Evolutionary conservation across 2,113 vertebrate species (phyloP).

Genomic region (Riparia riparia): DNA sequence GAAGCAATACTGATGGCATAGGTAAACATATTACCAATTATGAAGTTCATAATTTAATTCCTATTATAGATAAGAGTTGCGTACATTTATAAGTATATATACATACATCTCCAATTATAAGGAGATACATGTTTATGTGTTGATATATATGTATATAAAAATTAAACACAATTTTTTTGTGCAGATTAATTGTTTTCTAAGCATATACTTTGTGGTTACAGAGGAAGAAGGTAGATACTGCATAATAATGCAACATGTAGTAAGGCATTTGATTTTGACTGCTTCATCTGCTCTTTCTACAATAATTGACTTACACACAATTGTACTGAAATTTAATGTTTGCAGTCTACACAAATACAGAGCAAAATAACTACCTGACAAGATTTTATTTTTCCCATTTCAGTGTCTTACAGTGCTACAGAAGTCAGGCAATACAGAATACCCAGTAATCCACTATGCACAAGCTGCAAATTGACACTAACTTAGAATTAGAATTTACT

Average conservation of each 20-base stretch:
- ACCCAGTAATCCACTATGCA: background rate
- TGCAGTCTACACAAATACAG: background rate
- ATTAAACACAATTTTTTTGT: background rate
- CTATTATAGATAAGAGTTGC: background rate
- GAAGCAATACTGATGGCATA: background rate
- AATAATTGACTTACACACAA: background rate
- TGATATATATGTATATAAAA: background rate
- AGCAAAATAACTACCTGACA: background rate
- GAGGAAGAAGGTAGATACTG: background rate
- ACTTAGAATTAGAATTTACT: background rate
- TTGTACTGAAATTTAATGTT: background rate
- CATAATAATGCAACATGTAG: rapidly evolving
- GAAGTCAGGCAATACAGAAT: background rate
- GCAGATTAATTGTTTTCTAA: background rate
- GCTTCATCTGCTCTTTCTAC: background rate
- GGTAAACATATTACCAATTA: background rate
- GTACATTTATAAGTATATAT: background rate
- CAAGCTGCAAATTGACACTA: background rate
- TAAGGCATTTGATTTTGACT: background rate
- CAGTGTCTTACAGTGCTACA: background rate
- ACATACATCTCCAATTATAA: background rate
- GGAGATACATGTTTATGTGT: background rate
- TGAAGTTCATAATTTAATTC: background rate
- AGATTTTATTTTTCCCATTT: background rate
- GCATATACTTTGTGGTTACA: background rate